These are phyloP conservation scores for Pristionchus arcanus DNA, from an alignment of 2,888 invertebrate genomes.

Conservation along the genomic window DNA sequence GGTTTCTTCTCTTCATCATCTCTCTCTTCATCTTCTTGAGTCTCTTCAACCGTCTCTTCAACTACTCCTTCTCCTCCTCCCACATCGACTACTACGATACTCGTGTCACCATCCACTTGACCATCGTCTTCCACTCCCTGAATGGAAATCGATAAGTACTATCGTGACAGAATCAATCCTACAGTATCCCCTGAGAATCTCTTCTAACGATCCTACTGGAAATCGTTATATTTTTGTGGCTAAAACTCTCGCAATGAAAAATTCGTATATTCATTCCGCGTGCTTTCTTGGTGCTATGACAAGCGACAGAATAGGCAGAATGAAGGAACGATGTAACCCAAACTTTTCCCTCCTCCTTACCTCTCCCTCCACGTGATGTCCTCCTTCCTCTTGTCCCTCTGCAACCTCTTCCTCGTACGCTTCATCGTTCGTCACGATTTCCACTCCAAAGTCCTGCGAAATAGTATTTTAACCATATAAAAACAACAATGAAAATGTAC, in stretches of 20 bases:
- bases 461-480: background rate
- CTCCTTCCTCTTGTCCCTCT: slow-evolving; percentile 53
- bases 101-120: slow-evolving; percentile 42
- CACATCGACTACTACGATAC: slow-evolving; percentile 26
- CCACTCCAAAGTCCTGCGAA: slow-evolving; percentile 62
- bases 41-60: slow-evolving; percentile 53
- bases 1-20: background rate
- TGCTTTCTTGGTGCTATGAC: background rate
- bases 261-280: background rate
- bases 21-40: background rate
- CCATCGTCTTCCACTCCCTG: background rate
- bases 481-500: no score
- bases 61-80: slow-evolving; percentile 44
- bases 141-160: background rate
- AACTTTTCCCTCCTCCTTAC: background rate
- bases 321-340: background rate
- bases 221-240: no score
- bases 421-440: slow-evolving; percentile 60
- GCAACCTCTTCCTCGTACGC: slow-evolving; percentile 39
- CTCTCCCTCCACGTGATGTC: slow-evolving; percentile 8
- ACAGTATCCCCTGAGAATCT: no score
- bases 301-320: no score
- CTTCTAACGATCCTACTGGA: no score
- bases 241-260: no score
- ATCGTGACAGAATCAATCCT: no score